These are phyloP conservation scores for Machimus atricapillus DNA, from an alignment of 2,888 invertebrate species.

Conservation along the genomic window DNA sequence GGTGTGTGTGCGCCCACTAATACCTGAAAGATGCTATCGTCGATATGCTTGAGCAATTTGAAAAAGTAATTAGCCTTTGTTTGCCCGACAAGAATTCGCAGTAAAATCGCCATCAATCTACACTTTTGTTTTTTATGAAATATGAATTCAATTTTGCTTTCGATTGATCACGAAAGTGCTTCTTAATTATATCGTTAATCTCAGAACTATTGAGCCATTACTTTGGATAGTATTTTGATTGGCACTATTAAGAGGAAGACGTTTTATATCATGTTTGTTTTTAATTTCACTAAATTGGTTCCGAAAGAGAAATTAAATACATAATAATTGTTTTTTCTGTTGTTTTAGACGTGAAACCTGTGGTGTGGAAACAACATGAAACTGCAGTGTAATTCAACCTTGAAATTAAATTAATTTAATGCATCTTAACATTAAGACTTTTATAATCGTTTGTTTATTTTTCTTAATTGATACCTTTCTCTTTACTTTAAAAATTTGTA, in stretches of 20 bases:
- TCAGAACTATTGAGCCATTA: neutral
- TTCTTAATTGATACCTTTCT: neutral
- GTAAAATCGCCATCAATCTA: neutral
- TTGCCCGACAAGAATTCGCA: neutral
- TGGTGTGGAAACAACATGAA: neutral
- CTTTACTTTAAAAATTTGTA: neutral
- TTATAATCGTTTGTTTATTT: neutral
- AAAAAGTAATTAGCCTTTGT: conserved; percentile 13
- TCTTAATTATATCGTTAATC: neutral
- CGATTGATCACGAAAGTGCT: conserved; percentile 4
- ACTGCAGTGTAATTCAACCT: neutral
- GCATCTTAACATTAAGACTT: neutral
- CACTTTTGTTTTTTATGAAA: neutral
- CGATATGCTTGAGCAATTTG: conserved; percentile 9
- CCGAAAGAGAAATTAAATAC: neutral
- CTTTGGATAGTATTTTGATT: neutral
- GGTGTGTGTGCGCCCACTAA: neutral
- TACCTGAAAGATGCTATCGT: neutral
- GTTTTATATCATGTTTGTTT: neutral
- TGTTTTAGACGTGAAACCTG: neutral
- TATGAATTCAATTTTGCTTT: conserved; percentile 10
- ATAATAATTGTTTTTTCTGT: neutral
- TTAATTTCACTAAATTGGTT: neutral
- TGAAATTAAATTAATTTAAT: neutral
- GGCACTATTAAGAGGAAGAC: neutral